Percentiles rank a stretch among this genome's conserved stretches.
Evolutionary conservation across 2,888 invertebrate species (phyloP).

Genomic region (Selenia dentaria): DNA sequence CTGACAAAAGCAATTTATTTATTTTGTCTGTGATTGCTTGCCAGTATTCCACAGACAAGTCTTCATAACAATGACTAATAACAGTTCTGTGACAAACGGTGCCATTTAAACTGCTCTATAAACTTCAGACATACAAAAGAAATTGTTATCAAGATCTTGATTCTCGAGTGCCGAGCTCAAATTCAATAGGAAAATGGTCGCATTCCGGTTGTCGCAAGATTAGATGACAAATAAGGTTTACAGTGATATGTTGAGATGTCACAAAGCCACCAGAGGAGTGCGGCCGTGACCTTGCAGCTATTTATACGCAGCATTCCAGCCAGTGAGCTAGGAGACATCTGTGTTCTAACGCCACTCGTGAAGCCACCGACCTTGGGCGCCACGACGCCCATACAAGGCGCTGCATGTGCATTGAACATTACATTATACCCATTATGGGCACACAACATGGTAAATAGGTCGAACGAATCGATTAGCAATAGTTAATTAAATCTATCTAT

Average conservation of each 20-base stretch:
- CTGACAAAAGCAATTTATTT: too few species aligned
- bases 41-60: too few species aligned
- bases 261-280: constrained; percentile 38
- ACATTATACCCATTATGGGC: constrained; percentile 35
- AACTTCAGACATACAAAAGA: not conserved
- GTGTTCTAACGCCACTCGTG: constrained; percentile 35
- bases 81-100: constrained; percentile 11
- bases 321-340: constrained; percentile 51
- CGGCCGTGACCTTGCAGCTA: constrained; percentile 62
- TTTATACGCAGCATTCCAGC: constrained; percentile 56
- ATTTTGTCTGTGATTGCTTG: too few species aligned
- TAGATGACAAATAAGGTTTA: constrained; percentile 38
- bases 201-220: constrained; percentile 13
- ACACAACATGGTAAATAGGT: constrained; percentile 33
- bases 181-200: constrained; percentile 3
- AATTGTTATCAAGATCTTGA: constrained; percentile 21
- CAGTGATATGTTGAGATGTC: constrained; percentile 34
- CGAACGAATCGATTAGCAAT: constrained; percentile 15
- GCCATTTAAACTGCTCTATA: not conserved
- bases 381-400: constrained; percentile 49
- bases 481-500: constrained; percentile 5
- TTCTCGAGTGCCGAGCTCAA: not conserved
- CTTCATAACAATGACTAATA: too few species aligned
- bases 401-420: constrained; percentile 31
- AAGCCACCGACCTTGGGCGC: constrained; percentile 45